Evolutionary conservation across 2,113 vertebrate genomes (phyloP), one percentile per base, ranked within the genome.

Genomic region (Trematocara stigmaticum): DNA sequence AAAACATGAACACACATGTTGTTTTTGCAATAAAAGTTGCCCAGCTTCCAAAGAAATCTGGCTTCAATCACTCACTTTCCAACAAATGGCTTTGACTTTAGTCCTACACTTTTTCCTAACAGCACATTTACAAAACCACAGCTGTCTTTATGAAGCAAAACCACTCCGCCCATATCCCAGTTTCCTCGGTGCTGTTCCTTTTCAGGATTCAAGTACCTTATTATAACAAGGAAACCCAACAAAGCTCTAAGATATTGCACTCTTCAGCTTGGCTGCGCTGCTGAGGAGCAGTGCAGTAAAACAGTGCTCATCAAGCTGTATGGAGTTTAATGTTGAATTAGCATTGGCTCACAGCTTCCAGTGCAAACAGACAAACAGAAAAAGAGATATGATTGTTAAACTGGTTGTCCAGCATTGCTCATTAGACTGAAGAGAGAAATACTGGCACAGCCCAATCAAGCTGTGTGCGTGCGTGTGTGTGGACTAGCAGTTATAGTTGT

Each of bases 331-430:
- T 80, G 69, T 52, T 71, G 81, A 87, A 84, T 90, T 85, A 92
- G 59, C 80, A 74, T 53, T 81, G 74, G 86, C 84, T 81, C 81
- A 66, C 53, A 82, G 85, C 69, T 40, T 78, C 59, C 81, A 89
- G 55, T 18, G 71, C 82, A 91, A 84, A 93, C 84, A 93, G 53
- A 82, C 87, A 93, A 88, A 92, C 35, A 89, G 61, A 78, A 79
- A 91, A 86, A 88, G 53, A 87, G 88, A 88, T 87, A 87, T 86
- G 84, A 92, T 87, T 92, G 86, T 89, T 91, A 20, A 84, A 71
- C 51, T 79, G 86, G 74, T 61, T 91, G 87, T 93, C 91, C 90
- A 81, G 88, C 84, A 61, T 85, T 85, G 88, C 92, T 93, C 92
- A 93, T 93, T 95, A 94, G 79, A 64, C 69, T 83, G 87, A 91